These are phyloP conservation scores for Limnothrissa miodon DNA, from an alignment of 2,113 vertebrate genomes.

Conservation along the genomic window DNA sequence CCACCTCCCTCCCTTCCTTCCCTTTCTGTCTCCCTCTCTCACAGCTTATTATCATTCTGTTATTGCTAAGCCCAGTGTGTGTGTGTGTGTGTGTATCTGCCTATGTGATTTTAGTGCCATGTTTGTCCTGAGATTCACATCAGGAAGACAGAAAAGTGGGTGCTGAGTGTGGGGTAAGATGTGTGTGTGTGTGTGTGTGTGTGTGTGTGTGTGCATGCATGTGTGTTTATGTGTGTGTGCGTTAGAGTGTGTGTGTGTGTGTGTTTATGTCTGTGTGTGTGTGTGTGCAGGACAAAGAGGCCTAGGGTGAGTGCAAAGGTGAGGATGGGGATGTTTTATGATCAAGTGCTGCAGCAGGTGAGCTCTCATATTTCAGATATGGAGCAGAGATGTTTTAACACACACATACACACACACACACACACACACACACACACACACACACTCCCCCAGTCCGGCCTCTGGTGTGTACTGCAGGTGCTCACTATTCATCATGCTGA, in stretches of 20 bases:
- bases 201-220: neutral
- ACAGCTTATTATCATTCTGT: constrained; percentile 21
- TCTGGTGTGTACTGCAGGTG: constrained; percentile 70
- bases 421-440: neutral
- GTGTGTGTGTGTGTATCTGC: neutral
- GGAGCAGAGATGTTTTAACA: constrained; percentile 39
- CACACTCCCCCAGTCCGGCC: constrained; percentile 3
- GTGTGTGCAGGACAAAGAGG: neutral
- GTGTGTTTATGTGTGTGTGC: neutral
- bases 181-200: neutral
- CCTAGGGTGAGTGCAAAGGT: constrained; percentile 18
- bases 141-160: constrained; percentile 65
- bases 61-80: constrained; percentile 53
- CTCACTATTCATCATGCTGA: constrained; percentile 67
- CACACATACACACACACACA: neutral
- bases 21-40: neutral
- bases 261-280: neutral
- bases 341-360: constrained; percentile 65
- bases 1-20: neutral
- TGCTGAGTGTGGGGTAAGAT: constrained; percentile 25
- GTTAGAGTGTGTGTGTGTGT: neutral
- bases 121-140: constrained; percentile 56
- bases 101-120: too few relatives aligned
- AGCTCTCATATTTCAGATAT: constrained; percentile 70
- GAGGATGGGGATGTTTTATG: constrained; percentile 56